Conservation (phyloP, 2,888 invertebrate genomes). For the Keiferia lycopersicella region DNA sequence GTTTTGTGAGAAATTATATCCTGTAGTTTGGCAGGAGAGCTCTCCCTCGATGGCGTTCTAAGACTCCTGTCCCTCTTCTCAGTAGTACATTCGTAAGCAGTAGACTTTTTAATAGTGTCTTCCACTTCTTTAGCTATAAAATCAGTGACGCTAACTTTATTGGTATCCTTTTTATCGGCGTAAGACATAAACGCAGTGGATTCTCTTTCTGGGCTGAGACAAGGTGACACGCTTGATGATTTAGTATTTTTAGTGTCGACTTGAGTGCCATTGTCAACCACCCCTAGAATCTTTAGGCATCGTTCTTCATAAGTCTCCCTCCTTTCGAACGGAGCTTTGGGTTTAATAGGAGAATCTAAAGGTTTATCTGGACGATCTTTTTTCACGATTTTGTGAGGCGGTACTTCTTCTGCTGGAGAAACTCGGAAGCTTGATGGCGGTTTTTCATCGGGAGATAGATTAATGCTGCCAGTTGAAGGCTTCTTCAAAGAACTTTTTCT, state of each 20-base stretch:
- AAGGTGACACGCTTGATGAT: conserved; percentile 60
- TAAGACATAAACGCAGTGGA: conserved; percentile 33
- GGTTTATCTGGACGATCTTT: conserved; percentile 54
- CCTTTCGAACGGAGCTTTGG: conserved; percentile 81
- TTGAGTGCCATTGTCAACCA: conserved; percentile 70
- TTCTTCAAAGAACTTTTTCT: conserved; percentile 76
- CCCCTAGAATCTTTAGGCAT: conserved; percentile 86
- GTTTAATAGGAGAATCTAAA: conserved; percentile 55
- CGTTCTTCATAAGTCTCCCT: conserved; percentile 88
- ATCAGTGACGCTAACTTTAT: conserved; percentile 43
- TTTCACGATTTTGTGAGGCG: conserved; percentile 51
- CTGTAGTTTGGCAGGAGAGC: conserved; percentile 54
- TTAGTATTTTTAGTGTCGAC: conserved; percentile 45
- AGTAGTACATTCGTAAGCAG: conserved; percentile 23
- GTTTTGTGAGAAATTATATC: conserved; percentile 45
- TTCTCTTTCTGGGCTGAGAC: conserved; percentile 54
- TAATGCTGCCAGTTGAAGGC: conserved; percentile 51
- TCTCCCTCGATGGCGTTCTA: conserved; percentile 42
- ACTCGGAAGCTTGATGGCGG: conserved; percentile 67
- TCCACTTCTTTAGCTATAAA: conserved; percentile 52
- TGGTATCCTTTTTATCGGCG: conserved; percentile 21
- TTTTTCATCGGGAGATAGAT: conserved; percentile 62
- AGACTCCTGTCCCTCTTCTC: conserved; percentile 32
- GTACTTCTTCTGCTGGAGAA: conserved; percentile 59
- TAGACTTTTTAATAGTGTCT: conserved; percentile 40